Conservation (phyloP, 2,113 vertebrate species). For the Seriola dumerili region DNA sequence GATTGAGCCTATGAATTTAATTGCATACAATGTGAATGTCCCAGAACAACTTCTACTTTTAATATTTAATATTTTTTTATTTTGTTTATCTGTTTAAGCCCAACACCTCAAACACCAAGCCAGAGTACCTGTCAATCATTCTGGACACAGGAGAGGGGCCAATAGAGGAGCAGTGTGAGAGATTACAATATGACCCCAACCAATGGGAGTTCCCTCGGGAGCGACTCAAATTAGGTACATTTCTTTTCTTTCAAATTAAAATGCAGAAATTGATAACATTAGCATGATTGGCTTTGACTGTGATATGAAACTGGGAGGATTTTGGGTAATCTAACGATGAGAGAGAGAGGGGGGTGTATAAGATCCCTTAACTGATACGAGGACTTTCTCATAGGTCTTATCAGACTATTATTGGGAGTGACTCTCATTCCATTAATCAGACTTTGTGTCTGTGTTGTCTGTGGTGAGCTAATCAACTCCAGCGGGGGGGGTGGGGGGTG, state of each 20-base stretch:
- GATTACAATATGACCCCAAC: slow-evolving; percentile 92
- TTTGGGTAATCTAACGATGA: slow-evolving; percentile 3
- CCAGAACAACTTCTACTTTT: background rate
- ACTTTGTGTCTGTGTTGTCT: slow-evolving; percentile 68
- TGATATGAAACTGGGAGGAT: slow-evolving; percentile 3
- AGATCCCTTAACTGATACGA: slow-evolving; percentile 56
- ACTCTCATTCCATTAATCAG: slow-evolving; percentile 75
- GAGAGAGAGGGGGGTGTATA: slow-evolving; percentile 36
- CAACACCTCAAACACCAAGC: slow-evolving; percentile 83
- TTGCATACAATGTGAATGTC: background rate
- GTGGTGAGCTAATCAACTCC: slow-evolving; percentile 67
- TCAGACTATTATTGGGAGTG: slow-evolving; percentile 78
- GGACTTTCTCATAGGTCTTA: slow-evolving; percentile 81
- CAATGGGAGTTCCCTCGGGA: slow-evolving; percentile 97
- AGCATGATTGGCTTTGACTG: background rate
- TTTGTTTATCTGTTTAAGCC: slow-evolving; percentile 79
- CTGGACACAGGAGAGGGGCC: slow-evolving; percentile 91
- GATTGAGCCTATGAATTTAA: no score
- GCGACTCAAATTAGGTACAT: slow-evolving; percentile 92
- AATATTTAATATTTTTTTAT: background rate
- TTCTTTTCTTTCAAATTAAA: background rate
- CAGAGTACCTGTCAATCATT: slow-evolving; percentile 93
- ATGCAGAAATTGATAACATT: background rate
- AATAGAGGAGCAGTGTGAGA: slow-evolving; percentile 89
- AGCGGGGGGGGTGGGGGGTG: background rate